Evolutionary conservation across 1,140 invertebrate species (phyloP), one percentile per base, ranked within the genome.

Genomic region (Oryzaephilus surinamensis): DNA sequence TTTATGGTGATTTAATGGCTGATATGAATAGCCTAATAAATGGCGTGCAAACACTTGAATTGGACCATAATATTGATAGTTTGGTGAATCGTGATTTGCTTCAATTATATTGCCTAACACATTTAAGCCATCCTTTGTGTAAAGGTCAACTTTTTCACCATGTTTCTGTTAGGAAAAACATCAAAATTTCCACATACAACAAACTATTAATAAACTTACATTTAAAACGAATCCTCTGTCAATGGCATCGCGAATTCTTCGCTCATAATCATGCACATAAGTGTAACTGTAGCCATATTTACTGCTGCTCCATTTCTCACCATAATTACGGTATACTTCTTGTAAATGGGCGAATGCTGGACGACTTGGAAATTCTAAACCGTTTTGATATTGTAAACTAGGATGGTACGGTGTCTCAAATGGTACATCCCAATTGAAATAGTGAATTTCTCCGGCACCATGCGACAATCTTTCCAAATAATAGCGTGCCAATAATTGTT

Each of bases 381-480:
- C 83, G 31, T 78, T 82, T 34, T 69, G 67, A 52, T 79, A 75
- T 19, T 61, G 62, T 38, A 84, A 55, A 26, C 73, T 72, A 30
- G 80, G 74, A 38, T 71, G 66, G 55, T 73, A 84, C n/a, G 79
- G 78, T 21, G 73, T 65, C 19, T 72, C 52, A 38, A 76, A 60
- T 6, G 69, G 52, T 28, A 61, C 60, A 49, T 71, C 61, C 53
- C 66, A 73, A 43, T 70, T 66, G 45, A 79, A 60, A 7, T 66
- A 58, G 6, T 69, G 64, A 37, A 81, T 70, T 41, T 76, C 71
- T 15, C 71, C 73, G 11, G 77, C 52, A 20, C 68, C 70, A 42
- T 79, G 73, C 4, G 76, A 73, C 18, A 81, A 49, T 49, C 78
- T 71, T 58, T 84, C 79, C 54, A 81, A 55, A 43, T 80, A 73